phyloP scores from a whole-genome alignment of 2,797 vertebrate species.

The Sciaenops ocellatus region DNA sequence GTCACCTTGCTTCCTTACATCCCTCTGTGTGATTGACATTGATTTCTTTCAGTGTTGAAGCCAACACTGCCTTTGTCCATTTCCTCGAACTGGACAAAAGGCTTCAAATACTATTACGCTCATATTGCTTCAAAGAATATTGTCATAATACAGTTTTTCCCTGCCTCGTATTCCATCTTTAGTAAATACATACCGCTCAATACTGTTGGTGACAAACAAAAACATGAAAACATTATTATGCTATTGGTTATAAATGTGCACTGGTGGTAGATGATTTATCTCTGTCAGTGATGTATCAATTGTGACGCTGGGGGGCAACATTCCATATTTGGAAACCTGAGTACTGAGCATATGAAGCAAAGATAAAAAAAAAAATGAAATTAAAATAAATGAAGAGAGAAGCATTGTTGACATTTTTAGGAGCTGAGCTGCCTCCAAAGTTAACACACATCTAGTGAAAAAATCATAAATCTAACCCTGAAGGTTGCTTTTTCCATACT shows the following conservation, averaged over 20 bases:
- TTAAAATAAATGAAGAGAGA: neutral
- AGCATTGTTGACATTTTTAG: neutral
- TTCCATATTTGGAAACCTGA: neutral
- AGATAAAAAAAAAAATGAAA: too few species aligned
- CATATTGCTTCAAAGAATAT: neutral
- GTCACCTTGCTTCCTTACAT: slow-evolving; percentile 4
- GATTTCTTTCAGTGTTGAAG: slow-evolving; percentile 24
- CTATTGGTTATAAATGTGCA: too few species aligned
- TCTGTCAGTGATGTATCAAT: neutral
- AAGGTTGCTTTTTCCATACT: neutral
- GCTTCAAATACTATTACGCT: neutral
- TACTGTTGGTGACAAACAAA: neutral
- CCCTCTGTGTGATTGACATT: slow-evolving; percentile 20
- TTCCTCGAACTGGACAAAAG: slow-evolving; percentile 13
- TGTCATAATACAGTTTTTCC: neutral
- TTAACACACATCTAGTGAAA: neutral
- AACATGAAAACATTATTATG: neutral
- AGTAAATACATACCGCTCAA: neutral
- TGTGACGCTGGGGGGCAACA: neutral
- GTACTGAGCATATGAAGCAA: neutral
- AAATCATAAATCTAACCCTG: neutral
- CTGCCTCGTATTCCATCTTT: neutral
- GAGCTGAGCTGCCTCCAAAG: neutral
- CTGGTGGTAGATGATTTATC: neutral
- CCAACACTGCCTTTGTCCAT: slow-evolving; percentile 6